phyloP scores from a whole-genome alignment of 2,888 invertebrate genomes.

The Ochropleura plecta region DNA sequence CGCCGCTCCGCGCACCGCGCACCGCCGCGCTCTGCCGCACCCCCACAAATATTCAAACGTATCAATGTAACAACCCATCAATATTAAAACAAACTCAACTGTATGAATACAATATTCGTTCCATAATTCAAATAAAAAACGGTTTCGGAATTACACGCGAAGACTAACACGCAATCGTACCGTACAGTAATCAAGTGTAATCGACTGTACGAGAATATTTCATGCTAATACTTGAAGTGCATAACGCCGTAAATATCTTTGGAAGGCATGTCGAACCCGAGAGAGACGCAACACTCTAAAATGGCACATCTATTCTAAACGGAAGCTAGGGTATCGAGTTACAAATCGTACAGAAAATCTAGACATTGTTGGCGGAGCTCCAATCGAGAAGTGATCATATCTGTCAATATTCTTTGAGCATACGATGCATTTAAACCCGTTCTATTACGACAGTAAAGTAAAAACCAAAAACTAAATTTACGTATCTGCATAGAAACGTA shows the following conservation, averaged over 20 bases:
- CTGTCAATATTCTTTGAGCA: slow-evolving; percentile 89
- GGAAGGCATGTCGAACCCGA: slow-evolving; percentile 83
- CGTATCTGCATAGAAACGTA: slow-evolving; percentile 39
- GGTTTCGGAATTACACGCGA: slow-evolving; percentile 59
- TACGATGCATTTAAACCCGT: slow-evolving; percentile 83
- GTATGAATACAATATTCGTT: slow-evolving; percentile 66
- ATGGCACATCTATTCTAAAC: slow-evolving; percentile 88
- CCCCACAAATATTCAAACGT: slow-evolving; percentile 65
- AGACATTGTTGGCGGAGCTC: slow-evolving; percentile 87
- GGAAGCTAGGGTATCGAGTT: slow-evolving; percentile 86
- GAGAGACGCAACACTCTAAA: slow-evolving; percentile 84
- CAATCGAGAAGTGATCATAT: slow-evolving; percentile 90
- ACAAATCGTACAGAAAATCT: slow-evolving; percentile 89
- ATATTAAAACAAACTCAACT: slow-evolving; percentile 72
- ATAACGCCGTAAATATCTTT: slow-evolving; percentile 84
- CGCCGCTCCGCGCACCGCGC: slow-evolving; percentile 42
- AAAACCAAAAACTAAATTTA: slow-evolving; percentile 70
- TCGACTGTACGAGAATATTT: slow-evolving; percentile 66
- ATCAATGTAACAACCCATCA: slow-evolving; percentile 69
- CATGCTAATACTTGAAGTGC: slow-evolving; percentile 78
- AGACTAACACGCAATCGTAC: slow-evolving; percentile 64
- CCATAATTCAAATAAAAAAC: slow-evolving; percentile 62
- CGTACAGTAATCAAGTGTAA: slow-evolving; percentile 59
- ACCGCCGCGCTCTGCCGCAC: slow-evolving; percentile 40
- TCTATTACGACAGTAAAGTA: slow-evolving; percentile 60